phyloP scores from a whole-genome alignment of 2,113 vertebrate species.

The Plotosus lineatus region DNA sequence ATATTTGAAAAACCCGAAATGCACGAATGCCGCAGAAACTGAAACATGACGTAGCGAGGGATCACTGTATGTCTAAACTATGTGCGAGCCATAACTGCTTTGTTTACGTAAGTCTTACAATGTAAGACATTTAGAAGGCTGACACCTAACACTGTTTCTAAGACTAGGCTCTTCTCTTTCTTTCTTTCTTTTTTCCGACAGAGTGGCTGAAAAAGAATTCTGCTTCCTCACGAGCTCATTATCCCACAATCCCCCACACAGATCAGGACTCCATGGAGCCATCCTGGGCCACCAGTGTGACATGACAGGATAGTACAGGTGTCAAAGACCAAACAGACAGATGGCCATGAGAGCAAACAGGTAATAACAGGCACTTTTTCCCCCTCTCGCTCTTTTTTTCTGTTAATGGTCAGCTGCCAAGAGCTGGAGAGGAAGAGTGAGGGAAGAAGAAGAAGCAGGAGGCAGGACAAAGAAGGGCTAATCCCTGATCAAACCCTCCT shows the following conservation, averaged over 20 bases:
- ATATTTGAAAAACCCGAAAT: no score
- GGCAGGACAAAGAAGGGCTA: conserved; percentile 40
- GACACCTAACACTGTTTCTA: not conserved
- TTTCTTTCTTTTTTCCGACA: not conserved
- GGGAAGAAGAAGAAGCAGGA: conserved; percentile 22
- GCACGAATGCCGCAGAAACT: no score
- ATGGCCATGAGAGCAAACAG: conserved; percentile 50
- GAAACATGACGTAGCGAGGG: no score
- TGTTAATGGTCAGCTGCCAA: conserved; percentile 29
- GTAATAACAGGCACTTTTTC: conserved; percentile 42
- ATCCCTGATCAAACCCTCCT: conserved; percentile 35
- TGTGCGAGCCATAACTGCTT: not conserved
- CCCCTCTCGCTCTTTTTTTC: not conserved
- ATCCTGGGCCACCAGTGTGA: conserved; percentile 32
- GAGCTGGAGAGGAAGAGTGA: conserved; percentile 17
- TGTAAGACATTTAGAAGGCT: not conserved
- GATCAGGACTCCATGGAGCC: conserved; percentile 22
- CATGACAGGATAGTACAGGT: conserved; percentile 54
- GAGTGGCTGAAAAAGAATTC: not conserved
- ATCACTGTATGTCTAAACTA: conserved; percentile 14
- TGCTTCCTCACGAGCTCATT: conserved; percentile 8
- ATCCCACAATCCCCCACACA: conserved; percentile 24
- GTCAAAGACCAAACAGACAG: conserved; percentile 57
- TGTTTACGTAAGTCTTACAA: not conserved
- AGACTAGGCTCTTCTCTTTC: not conserved